These are phyloP conservation scores for Sanderia malayensis DNA, from an alignment of 30 jellyfish, hydroid and myxozoan genomes.

Conservation along the genomic window DNA sequence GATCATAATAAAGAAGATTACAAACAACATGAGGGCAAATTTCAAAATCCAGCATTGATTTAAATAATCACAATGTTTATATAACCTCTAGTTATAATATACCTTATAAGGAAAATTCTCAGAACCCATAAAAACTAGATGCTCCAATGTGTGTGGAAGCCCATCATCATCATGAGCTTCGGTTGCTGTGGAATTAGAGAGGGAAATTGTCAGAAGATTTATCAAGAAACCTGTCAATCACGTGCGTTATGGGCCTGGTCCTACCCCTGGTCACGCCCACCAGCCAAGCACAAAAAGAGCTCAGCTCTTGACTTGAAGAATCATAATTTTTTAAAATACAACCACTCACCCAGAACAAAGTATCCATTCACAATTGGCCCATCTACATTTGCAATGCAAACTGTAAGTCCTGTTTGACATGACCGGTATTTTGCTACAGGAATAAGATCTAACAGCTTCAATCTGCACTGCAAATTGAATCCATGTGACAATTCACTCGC, in stretches of 20 bases:
- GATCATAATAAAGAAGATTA: no score
- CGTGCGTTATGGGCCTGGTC: no score
- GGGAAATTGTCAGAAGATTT: no score
- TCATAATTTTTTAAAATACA: background rate
- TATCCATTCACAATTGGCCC: constrained; percentile 95
- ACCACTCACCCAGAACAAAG: constrained; percentile 70
- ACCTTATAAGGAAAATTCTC: constrained; percentile 92
- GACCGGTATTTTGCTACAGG: constrained; percentile 77
- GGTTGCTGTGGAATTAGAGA: constrained; percentile 55
- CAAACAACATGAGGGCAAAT: no score
- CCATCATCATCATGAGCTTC: constrained; percentile 99
- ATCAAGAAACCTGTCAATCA: no score
- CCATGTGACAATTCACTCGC: background rate
- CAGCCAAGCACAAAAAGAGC: background rate
- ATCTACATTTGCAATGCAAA: constrained; percentile 74
- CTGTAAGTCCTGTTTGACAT: constrained; percentile 72
- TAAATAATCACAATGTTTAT: no score
- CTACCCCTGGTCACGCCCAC: background rate
- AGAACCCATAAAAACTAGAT: constrained; percentile 90
- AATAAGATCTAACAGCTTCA: constrained; percentile 45
- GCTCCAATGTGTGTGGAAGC: constrained; percentile 92
- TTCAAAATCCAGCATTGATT: no score
- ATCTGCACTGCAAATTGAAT: constrained; percentile 25
- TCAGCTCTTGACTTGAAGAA: background rate
- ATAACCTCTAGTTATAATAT: no score